These are phyloP conservation scores for Melanostoma mellinum DNA, from an alignment of 2,888 invertebrate species.

Conservation along the genomic window DNA sequence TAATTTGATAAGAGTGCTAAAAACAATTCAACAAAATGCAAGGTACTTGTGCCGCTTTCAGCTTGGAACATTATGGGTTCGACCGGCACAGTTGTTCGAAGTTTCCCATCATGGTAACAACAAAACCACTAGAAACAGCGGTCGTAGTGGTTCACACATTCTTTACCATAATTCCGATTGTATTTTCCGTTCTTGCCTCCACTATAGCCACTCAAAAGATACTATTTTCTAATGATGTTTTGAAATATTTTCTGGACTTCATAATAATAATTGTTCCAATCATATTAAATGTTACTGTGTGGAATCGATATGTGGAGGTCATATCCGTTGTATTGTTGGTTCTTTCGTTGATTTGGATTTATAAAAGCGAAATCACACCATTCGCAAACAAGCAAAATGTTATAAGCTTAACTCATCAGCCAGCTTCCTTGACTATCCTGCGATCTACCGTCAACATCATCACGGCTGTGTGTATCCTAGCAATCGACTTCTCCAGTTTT, in stretches of 20 bases:
- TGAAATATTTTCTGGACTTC: constrained; percentile 83
- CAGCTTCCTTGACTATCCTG: constrained; percentile 85
- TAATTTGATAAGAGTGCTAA: neutral
- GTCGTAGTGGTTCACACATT: constrained; percentile 73
- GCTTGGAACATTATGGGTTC: neutral
- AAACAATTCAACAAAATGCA: neutral
- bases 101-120: constrained; percentile 21
- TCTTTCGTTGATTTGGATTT: neutral
- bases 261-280: constrained; percentile 83
- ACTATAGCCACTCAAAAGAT: constrained; percentile 27
- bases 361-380: neutral
- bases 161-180: constrained; percentile 74
- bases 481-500: constrained; percentile 95
- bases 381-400: constrained; percentile 14
- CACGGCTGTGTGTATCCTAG: constrained; percentile 92
- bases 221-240: constrained; percentile 40
- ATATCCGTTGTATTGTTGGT: constrained; percentile 27
- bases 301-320: constrained; percentile 80
- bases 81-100: constrained; percentile 31
- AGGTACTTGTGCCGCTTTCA: constrained; percentile 22
- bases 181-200: constrained; percentile 69
- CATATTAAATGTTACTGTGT: constrained; percentile 84
- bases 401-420: constrained; percentile 76
- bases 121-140: constrained; percentile 70
- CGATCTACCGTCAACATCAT: constrained; percentile 88